Evolutionary conservation across 2,797 vertebrate species (phyloP), one percentile per base, ranked within the genome.

Genomic region (Hemibagrus guttatus): DNA sequence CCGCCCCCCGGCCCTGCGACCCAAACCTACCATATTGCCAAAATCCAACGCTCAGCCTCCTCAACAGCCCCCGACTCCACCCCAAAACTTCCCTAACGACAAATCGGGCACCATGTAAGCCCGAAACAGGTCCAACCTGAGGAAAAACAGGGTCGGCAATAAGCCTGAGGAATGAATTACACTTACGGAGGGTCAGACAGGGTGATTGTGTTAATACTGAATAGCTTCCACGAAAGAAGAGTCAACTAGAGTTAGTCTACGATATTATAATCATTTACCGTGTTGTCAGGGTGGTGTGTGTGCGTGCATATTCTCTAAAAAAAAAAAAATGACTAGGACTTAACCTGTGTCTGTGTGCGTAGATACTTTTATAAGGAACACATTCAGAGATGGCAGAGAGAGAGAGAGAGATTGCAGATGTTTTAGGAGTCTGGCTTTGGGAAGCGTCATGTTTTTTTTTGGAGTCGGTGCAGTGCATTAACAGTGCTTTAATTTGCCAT

Each of bases 51-150:
- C 75, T 92, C 94, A 79, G 12, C 87, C 82, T 46, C 84, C 90
- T 28, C 90, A 90, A 88, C 88, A 96, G 79, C 95, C 96, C 81
- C 97, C 96, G 87, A 96, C 97, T 46, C 93, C 97, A 2, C 95
- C 95, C 81, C 93, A 93, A 78, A 98, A 96, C 91, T 96, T 97
- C 6, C 95, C 97, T 17, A 91, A 96, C 11, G 98, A 99, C 95
- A 99, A 99, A 93, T 99, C 98, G 87, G 99, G 98, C 96, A 99
- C 98, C 84, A 99, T 99, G 98, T 99, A 95, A 97, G 93, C 91
- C 76, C 58, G 90, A 93, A 92, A 74, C 23, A 88, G 93, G 93
- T 94, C 94, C 93, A 42, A 92, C 89, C 26, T 23, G 93, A 92
- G 58, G 84, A 54, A 66, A 88, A 87, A 90, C 89, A 89, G 87